phyloP scores from a whole-genome alignment of 2,113 vertebrate genomes.

The Cepphus grylle region DNA sequence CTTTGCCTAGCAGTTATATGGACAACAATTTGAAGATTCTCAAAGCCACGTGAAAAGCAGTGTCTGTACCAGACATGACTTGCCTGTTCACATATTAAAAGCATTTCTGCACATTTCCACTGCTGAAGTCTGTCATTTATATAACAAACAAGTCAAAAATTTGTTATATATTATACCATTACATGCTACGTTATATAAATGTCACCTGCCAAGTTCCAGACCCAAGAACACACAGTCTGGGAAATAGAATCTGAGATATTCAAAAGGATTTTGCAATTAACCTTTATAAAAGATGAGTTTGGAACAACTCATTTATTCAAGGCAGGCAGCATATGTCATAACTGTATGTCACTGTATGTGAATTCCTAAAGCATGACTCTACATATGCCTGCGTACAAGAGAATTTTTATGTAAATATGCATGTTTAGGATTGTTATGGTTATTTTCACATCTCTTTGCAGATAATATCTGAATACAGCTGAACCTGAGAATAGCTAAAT shows the following conservation, averaged over 20 bases:
- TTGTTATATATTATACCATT: not conserved
- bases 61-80: not conserved
- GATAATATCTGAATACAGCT: not conserved
- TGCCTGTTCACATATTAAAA: not conserved
- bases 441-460: not conserved
- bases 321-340: not conserved
- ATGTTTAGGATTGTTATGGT: not conserved
- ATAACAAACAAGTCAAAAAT: not conserved
- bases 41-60: not conserved
- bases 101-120: not conserved
- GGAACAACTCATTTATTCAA: not conserved
- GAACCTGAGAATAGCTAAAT: not conserved
- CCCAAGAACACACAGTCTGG: not conserved
- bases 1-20: not conserved
- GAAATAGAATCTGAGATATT: not conserved
- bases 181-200: not conserved
- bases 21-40: not conserved
- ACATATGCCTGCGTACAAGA: not conserved
- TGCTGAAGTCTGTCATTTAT: not conserved
- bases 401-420: not conserved
- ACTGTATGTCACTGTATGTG: not conserved
- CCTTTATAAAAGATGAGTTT: not conserved
- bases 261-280: not conserved
- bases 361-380: not conserved
- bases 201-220: not conserved